Evolutionary conservation across 2,888 invertebrate genomes (phyloP), one percentile per base, ranked within the genome.

Genomic region (Vesta saturnalis): DNA sequence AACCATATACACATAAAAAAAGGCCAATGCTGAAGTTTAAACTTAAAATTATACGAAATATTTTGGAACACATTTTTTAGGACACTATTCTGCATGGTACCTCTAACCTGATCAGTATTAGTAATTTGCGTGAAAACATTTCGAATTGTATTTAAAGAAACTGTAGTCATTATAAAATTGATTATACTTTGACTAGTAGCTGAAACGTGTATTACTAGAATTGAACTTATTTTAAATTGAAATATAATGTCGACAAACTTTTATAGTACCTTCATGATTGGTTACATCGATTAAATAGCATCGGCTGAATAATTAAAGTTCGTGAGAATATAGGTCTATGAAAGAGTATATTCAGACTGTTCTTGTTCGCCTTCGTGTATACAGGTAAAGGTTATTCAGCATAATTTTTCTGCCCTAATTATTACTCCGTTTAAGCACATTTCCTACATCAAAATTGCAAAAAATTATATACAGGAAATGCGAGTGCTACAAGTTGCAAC

Each of bases 11-110:
- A 57, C 66, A 67, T 59, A 8, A 70, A 14, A 15, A 54, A 43
- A 10, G 73, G 73, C 70, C 70, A 66, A 19, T 72, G 43, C 52
- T 72, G 59, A 10, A 72, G 15, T 47, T 63, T 69, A 21, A 66
- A 60, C 12, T 57, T 60, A 23, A 4, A 57, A 35, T 66, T 60
- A 39, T 47, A 47, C 6, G 39, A 23, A 12, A 66, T 23, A 4
- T n/a, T 56, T 56, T 21, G 46, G 1, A 47, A 46, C 15, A 57
- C 39, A 6, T n/a, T 46, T 12, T 30, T 19, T 10, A 66, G 47
- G 1, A 39, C 61, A 22, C 39, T 22, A 21, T 56, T 60, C 23
- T 47, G 46, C 15, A 19, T 12, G n/a, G 49, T 15, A 8, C 60
- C 60, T 18, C 49, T 56, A 18, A 66, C 56, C 30, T 60, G 55